Evolutionary conservation across 1,140 invertebrate genomes (phyloP).

Genomic region (Bacillus rossius): DNA sequence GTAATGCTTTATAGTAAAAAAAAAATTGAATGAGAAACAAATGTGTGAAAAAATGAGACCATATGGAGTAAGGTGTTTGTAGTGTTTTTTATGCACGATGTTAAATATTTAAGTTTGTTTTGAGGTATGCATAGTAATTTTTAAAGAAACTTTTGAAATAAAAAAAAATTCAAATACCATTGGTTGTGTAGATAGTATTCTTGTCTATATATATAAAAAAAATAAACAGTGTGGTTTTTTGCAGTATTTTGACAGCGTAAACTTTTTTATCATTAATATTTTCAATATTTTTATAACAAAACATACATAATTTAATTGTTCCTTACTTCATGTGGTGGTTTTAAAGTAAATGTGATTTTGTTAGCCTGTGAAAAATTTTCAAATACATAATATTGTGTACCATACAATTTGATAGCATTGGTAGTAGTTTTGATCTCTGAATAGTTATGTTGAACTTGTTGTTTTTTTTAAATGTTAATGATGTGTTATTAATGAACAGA

Average conservation of each 20-base stretch:
- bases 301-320: not conserved
- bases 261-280: constrained; percentile 9
- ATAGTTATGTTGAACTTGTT: constrained; percentile 1
- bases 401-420: not conserved
- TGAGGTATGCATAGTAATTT: not conserved
- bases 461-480: not conserved
- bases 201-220: not conserved
- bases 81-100: constrained; percentile 4
- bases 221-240: not conserved
- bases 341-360: not conserved
- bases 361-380: not conserved
- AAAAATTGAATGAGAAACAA: no score
- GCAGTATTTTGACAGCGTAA: constrained; percentile 8
- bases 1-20: no score
- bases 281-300: constrained; percentile 19
- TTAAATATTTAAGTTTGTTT: not conserved
- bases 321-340: constrained; percentile 18
- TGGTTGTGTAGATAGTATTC: not conserved
- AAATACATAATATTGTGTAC: not conserved
- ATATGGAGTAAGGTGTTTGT: no score
- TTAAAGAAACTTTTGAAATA: not conserved
- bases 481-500: not conserved
- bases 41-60: no score
- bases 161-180: not conserved
- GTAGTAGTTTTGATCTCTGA: not conserved